These are phyloP conservation scores for Vesta saturnalis DNA, from an alignment of 2,888 invertebrate genomes.

Conservation along the genomic window DNA sequence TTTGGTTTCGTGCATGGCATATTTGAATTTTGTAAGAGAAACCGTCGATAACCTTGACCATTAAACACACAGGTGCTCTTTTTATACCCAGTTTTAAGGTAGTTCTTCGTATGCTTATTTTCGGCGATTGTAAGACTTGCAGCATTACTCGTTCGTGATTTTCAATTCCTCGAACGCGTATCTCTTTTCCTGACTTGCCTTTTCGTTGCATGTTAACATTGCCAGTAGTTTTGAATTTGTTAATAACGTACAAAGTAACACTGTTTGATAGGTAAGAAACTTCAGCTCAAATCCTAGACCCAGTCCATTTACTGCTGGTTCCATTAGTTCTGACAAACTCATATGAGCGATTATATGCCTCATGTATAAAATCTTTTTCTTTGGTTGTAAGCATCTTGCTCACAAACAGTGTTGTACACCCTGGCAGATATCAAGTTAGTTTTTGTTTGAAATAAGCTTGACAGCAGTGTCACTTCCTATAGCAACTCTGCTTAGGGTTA, in stretches of 20 bases:
- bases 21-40: no score
- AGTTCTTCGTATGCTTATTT: not conserved
- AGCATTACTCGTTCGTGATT: no score
- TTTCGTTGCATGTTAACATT: not conserved
- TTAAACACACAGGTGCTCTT: not conserved
- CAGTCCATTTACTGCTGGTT: not conserved
- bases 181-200: not conserved
- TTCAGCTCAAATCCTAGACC: not conserved
- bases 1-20: not conserved
- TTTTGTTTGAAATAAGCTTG: not conserved
- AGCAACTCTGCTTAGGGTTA: no score
- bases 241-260: no score
- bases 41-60: not conserved
- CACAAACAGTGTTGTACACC: not conserved
- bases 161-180: no score
- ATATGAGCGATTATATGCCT: not conserved
- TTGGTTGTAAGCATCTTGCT: not conserved
- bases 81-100: no score
- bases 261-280: no score
- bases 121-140: not conserved
- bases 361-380: not conserved
- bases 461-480: no score
- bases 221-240: not conserved
- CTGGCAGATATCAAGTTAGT: not conserved
- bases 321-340: not conserved